These are phyloP conservation scores for Trileptium ribeirensis DNA, from an alignment of 2,888 invertebrate species.

Conservation along the genomic window DNA sequence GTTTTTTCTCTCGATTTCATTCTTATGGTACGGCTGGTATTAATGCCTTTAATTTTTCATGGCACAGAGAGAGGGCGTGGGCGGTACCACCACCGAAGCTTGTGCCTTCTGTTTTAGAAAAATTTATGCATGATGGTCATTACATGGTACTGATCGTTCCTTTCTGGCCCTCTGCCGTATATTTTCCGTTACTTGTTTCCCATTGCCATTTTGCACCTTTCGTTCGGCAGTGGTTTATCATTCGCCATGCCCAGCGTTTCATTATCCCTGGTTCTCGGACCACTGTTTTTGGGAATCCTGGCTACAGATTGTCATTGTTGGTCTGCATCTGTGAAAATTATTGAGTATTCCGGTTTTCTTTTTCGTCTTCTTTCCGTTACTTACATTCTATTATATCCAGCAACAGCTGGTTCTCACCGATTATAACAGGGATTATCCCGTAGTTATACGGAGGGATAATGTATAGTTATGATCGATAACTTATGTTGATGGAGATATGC, in stretches of 20 bases:
- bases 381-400: too few relatives aligned
- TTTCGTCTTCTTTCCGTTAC: not conserved
- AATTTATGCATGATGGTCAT: not conserved
- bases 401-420: too few relatives aligned
- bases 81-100: not conserved
- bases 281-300: not conserved
- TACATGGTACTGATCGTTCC: not conserved
- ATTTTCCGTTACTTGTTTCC: not conserved
- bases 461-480: too few relatives aligned
- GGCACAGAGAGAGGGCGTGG: not conserved
- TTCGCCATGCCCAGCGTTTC: not conserved
- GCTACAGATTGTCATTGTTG: not conserved
- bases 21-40: not conserved
- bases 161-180: not conserved
- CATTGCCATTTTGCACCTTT: not conserved
- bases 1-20: not conserved
- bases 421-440: too few relatives aligned
- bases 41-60: not conserved
- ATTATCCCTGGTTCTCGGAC: not conserved
- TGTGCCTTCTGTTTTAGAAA: not conserved
- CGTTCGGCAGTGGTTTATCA: not conserved
- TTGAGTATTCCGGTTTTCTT: not conserved
- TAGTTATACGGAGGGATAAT: too few relatives aligned
- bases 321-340: not conserved
- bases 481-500: too few relatives aligned